These are phyloP conservation scores for Furnarius figulus DNA, from an alignment of 2,113 vertebrate genomes.

Conservation along the genomic window DNA sequence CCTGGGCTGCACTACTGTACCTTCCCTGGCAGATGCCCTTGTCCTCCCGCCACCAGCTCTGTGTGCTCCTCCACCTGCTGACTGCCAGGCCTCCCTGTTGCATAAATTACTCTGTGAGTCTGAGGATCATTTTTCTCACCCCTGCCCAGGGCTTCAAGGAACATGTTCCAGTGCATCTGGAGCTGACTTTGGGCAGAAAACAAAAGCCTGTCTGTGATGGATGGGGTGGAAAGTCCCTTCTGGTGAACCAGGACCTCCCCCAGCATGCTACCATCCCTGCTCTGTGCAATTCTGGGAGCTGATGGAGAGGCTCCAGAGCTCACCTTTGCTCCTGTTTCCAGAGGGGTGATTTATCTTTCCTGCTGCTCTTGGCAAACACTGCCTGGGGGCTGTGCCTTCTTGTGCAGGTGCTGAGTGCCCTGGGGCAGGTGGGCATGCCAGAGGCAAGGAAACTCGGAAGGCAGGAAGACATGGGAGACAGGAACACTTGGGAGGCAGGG, in stretches of 20 bases:
- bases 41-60: not conserved
- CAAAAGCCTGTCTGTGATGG: not conserved
- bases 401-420: not conserved
- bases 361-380: not conserved
- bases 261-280: fast-evolving
- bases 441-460: not conserved
- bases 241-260: not conserved
- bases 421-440: not conserved
- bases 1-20: not conserved
- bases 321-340: not conserved
- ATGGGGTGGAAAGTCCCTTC: not conserved
- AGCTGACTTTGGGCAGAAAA: not conserved
- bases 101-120: not conserved
- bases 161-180: not conserved
- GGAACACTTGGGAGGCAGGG: no score
- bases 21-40: constrained; percentile 16
- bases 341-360: not conserved
- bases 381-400: not conserved
- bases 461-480: no score
- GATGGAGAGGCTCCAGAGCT: not conserved
- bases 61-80: not conserved
- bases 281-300: not conserved
- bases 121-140: not conserved
- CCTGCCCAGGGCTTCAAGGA: not conserved
- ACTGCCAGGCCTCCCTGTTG: not conserved